Evolutionary conservation across 2,797 vertebrate species (phyloP).

Genomic region (Nyctalus aviator): DNA sequence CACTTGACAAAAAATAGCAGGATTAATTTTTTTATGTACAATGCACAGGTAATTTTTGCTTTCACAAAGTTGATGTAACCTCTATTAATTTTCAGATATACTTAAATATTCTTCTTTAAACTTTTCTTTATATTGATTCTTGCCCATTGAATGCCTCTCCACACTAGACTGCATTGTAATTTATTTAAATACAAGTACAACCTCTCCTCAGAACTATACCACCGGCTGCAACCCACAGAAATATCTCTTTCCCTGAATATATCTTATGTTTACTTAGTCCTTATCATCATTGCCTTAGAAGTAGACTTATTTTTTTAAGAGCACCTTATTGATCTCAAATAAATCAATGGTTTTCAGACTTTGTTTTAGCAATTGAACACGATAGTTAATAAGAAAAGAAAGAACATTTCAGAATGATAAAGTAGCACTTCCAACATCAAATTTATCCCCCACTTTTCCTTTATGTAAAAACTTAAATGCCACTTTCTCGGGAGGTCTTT

Average conservation of each 20-base stretch:
- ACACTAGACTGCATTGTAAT: not conserved
- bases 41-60: not conserved
- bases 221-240: not conserved
- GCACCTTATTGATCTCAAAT: not conserved
- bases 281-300: not conserved
- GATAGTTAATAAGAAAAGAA: not conserved
- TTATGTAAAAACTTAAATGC: not conserved
- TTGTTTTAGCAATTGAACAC: not conserved
- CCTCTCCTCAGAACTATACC: not conserved
- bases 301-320: not conserved
- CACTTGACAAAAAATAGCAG: not conserved
- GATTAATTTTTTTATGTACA: not conserved
- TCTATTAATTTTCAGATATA: not conserved
- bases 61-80: not conserved
- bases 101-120: not conserved
- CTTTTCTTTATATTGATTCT: not conserved
- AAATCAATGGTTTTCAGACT: not conserved
- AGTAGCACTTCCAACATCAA: not conserved
- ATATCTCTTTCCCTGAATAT: not conserved
- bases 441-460: not conserved
- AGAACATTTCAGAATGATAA: not conserved
- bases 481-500: not conserved
- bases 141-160: not conserved
- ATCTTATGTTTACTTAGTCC: not conserved
- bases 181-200: not conserved